Percentiles rank a stretch among this genome's conserved stretches.
phyloP scores from a whole-genome alignment of 2,888 invertebrate genomes.

The Timema podura region DNA sequence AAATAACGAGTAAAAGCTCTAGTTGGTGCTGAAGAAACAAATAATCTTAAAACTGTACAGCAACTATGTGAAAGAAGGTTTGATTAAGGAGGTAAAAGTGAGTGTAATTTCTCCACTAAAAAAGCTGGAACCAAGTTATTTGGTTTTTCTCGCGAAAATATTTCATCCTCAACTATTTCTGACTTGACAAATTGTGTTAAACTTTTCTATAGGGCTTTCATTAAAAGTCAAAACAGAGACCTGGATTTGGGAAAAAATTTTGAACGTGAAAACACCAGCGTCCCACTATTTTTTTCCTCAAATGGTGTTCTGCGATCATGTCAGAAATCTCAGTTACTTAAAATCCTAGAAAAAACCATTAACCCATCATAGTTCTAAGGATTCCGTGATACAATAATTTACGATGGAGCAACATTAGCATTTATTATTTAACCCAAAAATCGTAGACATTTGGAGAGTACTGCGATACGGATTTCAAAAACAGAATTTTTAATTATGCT shows the following conservation, averaged over 20 bases:
- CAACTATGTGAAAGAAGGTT: neutral
- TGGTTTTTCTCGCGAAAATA: neutral
- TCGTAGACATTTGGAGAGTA: neutral
- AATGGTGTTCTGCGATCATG: neutral
- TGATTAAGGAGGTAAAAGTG: neutral
- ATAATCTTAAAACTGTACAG: neutral
- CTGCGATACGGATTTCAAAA: neutral
- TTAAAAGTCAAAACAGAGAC: constrained; percentile 4
- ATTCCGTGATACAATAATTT: neutral
- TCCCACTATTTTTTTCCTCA: too few relatives aligned
- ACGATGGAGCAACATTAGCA: neutral
- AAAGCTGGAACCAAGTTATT: neutral
- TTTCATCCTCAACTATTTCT: neutral
- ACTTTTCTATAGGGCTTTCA: neutral
- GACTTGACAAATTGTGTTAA: neutral
- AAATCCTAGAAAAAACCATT: neutral
- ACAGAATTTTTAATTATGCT: neutral
- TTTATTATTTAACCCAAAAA: neutral
- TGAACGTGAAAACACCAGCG: too few relatives aligned
- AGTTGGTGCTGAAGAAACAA: neutral
- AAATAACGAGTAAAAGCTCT: neutral
- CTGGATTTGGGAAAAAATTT: neutral
- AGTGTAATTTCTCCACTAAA: too few relatives aligned
- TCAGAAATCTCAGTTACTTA: neutral
- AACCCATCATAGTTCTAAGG: neutral